Evolutionary conservation across 2,888 invertebrate genomes (phyloP).

Genomic region (Chouioia cunea): DNA sequence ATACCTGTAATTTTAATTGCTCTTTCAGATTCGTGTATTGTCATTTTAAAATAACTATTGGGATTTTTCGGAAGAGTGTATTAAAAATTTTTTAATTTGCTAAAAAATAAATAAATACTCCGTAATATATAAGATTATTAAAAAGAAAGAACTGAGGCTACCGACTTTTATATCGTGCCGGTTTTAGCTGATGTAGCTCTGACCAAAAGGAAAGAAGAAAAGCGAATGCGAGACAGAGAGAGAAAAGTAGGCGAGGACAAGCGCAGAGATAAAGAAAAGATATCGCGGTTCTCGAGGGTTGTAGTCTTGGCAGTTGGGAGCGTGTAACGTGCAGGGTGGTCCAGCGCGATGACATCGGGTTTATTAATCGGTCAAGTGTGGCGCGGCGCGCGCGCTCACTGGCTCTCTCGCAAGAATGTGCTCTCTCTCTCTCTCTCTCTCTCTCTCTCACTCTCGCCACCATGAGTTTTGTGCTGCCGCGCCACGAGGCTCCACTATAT

Average conservation of each 20-base stretch:
- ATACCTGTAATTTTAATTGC: too few relatives aligned
- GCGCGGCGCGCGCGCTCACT: slow-evolving; percentile 44
- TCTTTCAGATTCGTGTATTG: too few relatives aligned
- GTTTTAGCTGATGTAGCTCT: too few relatives aligned
- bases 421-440: slow-evolving; percentile 49
- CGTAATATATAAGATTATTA: too few relatives aligned
- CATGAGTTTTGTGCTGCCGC: background rate
- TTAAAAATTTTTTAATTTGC: too few relatives aligned
- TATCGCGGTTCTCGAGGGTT: slow-evolving; percentile 4
- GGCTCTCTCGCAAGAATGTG: slow-evolving; percentile 56
- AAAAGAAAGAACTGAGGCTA: too few relatives aligned
- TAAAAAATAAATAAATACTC: too few relatives aligned
- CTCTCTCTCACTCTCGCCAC: background rate
- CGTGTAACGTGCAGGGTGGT: slow-evolving; percentile 64
- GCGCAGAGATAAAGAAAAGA: slow-evolving; percentile 40
- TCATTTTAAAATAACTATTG: too few relatives aligned
- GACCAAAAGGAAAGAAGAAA: background rate
- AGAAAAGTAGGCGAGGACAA: slow-evolving; percentile 41
- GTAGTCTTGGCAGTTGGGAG: slow-evolving; percentile 57
- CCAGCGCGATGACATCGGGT: slow-evolving; percentile 64
- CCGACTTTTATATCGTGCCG: too few relatives aligned
- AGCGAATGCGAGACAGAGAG: too few relatives aligned
- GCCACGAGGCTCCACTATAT: too few relatives aligned
- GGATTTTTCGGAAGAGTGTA: too few relatives aligned
- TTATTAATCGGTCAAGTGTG: slow-evolving; percentile 67